A percentile compares a stretch with the other conserved stretches of the same genome.
These are phyloP conservation scores for Caranx melampygus DNA, from an alignment of 2,113 vertebrate genomes.

Conservation along the genomic window DNA sequence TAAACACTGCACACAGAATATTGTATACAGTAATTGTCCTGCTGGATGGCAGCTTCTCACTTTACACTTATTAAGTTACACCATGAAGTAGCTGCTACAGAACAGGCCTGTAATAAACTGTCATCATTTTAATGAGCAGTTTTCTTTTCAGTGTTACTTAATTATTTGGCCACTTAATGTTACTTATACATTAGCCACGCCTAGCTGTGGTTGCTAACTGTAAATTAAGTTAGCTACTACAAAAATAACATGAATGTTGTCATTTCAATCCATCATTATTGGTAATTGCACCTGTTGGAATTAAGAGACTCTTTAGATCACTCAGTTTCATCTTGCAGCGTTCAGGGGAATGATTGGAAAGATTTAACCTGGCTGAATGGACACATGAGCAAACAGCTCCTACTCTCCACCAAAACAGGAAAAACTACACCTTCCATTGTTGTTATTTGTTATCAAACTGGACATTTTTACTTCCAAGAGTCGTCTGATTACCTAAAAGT, in stretches of 20 bases:
- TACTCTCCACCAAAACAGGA: not conserved
- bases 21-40: not conserved
- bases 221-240: not conserved
- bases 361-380: not conserved
- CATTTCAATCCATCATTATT: no score
- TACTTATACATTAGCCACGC: not conserved
- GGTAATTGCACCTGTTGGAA: no score
- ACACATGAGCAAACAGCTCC: not conserved
- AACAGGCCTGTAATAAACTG: not conserved
- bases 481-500: not conserved
- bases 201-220: no score
- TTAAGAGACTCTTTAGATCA: no score
- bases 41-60: not conserved
- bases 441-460: not conserved
- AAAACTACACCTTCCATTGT: not conserved
- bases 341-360: not conserved
- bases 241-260: not conserved
- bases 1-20: constrained; percentile 3
- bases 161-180: not conserved
- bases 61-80: not conserved
- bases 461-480: not conserved
- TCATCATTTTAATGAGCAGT: not conserved
- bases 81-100: not conserved
- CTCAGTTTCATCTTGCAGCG: no score
- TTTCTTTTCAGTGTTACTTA: not conserved